Evolutionary conservation across 2,888 invertebrate species (phyloP).

Genomic region (Linyphia triangularis): DNA sequence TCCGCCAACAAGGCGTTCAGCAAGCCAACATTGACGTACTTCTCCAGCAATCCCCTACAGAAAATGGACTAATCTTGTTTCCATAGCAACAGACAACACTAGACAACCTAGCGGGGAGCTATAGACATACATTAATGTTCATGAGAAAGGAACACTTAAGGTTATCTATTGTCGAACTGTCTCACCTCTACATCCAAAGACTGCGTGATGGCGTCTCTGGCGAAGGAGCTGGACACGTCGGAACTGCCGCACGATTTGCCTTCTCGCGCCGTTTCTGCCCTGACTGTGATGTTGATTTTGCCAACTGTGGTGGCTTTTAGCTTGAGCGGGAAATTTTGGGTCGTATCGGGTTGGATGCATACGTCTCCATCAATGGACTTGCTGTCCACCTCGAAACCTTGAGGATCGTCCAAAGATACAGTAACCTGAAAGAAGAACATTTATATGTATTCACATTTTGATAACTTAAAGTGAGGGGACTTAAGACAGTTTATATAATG

Average conservation of each 20-base stretch:
- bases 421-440: slow-evolving; percentile 13
- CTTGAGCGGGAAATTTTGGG: slow-evolving; percentile 75
- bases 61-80: too few species aligned
- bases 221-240: not conserved
- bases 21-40: too few species aligned
- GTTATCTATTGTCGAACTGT: too few species aligned
- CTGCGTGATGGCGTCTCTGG: slow-evolving; percentile 84
- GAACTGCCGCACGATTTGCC: slow-evolving; percentile 77
- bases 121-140: too few species aligned
- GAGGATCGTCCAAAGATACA: slow-evolving; percentile 34
- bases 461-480: too few species aligned
- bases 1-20: too few species aligned
- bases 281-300: slow-evolving; percentile 78
- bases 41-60: too few species aligned
- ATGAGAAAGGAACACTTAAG: too few species aligned
- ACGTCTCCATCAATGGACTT: not conserved
- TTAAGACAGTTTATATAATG: too few species aligned
- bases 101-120: too few species aligned
- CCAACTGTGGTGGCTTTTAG: slow-evolving; percentile 78
- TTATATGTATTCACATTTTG: too few species aligned
- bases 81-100: too few species aligned
- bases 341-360: slow-evolving; percentile 43
- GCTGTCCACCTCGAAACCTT: slow-evolving; percentile 40
- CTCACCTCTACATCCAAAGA: slow-evolving; percentile 83
- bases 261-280: slow-evolving; percentile 78